Percentiles rank a stretch among this genome's conserved stretches.
These are phyloP conservation scores for Mus caroli DNA, from an alignment of 2,797 vertebrate genomes.

Conservation along the genomic window DNA sequence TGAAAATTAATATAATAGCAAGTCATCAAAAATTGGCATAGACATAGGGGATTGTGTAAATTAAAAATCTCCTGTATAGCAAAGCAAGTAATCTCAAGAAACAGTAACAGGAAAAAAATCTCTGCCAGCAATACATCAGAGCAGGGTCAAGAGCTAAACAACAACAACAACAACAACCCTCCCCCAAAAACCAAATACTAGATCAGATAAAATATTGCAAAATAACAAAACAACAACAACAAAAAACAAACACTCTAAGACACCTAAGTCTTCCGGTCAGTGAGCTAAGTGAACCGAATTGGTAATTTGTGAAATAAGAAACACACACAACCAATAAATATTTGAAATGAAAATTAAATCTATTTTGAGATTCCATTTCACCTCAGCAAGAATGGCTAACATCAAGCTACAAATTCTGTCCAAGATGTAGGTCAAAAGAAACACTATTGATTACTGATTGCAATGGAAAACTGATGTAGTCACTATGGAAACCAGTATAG, in stretches of 20 bases:
- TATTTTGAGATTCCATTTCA: not conserved
- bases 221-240: too few relatives aligned
- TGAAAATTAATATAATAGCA: not conserved
- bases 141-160: not conserved
- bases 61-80: not conserved
- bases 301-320: not conserved
- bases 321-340: not conserved
- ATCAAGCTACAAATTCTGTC: not conserved
- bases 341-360: not conserved
- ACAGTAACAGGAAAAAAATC: not conserved
- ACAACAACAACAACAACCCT: too few relatives aligned
- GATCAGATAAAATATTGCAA: too few relatives aligned
- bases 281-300: not conserved
- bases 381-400: not conserved
- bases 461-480: not conserved
- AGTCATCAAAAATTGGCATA: not conserved
- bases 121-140: not conserved
- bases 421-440: not conserved
- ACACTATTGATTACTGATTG: not conserved
- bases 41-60: not conserved
- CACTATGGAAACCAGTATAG: not conserved
- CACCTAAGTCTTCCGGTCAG: not conserved
- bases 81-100: not conserved
- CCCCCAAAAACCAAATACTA: too few relatives aligned
- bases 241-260: not conserved